A percentile compares a stretch with the other conserved stretches of the same genome.
These are phyloP conservation scores for Oscheius sp. DNA, from an alignment of 1,140 invertebrate genomes.

Conservation along the genomic window DNA sequence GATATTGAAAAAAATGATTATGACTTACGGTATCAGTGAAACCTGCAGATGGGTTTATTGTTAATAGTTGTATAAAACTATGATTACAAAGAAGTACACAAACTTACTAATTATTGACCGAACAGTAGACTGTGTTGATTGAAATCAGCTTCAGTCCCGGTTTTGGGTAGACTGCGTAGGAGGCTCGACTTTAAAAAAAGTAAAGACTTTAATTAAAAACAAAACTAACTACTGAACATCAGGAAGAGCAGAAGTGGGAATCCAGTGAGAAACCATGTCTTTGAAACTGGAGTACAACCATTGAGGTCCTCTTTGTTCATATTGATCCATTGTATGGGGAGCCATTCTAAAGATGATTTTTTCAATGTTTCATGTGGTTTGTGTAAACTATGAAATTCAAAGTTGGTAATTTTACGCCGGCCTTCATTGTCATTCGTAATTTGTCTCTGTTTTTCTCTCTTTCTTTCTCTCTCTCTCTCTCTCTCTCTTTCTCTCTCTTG, in stretches of 20 bases:
- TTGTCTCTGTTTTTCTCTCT: too few relatives aligned
- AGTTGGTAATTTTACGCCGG: too few relatives aligned
- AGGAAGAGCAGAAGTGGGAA: conserved; percentile 77
- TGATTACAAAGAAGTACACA: not conserved
- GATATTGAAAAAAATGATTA: too few relatives aligned
- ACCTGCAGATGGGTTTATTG: too few relatives aligned
- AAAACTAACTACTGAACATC: conserved; percentile 71
- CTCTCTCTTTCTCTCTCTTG: too few relatives aligned
- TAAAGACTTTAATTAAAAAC: not conserved
- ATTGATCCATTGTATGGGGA: conserved; percentile 42
- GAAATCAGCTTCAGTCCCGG: conserved; percentile 63
- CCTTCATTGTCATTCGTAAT: too few relatives aligned
- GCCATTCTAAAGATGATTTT: conserved; percentile 45
- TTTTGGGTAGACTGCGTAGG: conserved; percentile 57
- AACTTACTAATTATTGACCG: conserved; percentile 62
- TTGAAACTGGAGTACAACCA: conserved; percentile 89
- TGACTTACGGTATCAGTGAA: too few relatives aligned
- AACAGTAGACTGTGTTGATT: conserved; percentile 64
- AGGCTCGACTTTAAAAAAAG: conserved; percentile 61
- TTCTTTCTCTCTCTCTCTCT: too few relatives aligned
- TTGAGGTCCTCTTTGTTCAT: conserved; percentile 53
- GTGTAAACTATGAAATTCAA: too few relatives aligned
- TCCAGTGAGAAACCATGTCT: conserved; percentile 80
- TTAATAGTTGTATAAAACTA: too few relatives aligned
- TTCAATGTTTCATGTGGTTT: too few relatives aligned